Percentiles rank a stretch among this genome's conserved stretches.
These are phyloP conservation scores for Micronycteris hirsuta DNA, from an alignment of 2,113 vertebrate species.

Conservation along the genomic window DNA sequence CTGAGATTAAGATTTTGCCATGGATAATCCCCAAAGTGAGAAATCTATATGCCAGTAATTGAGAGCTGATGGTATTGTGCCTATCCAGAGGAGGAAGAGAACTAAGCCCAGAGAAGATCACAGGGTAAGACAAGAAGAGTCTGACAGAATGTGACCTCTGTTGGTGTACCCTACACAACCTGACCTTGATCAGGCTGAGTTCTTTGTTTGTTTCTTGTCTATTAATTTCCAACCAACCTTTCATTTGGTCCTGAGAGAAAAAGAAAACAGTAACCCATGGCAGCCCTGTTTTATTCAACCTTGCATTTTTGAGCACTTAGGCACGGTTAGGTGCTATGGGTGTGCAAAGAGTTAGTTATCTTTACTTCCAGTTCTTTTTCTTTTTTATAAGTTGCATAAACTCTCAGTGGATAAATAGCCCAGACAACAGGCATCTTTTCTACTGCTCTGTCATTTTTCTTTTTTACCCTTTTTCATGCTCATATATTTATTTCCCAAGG, in stretches of 20 bases:
- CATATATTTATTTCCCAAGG: neutral
- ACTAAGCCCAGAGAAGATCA: neutral
- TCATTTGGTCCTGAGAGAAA: neutral
- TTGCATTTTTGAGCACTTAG: neutral
- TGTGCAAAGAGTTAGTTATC: neutral
- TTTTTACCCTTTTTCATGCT: neutral
- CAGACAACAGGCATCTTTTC: neutral
- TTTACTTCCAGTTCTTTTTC: neutral
- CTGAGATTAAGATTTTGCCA: constrained; percentile 57
- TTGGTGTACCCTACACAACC: neutral
- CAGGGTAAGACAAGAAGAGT: neutral
- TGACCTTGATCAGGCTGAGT: neutral
- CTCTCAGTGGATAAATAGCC: neutral
- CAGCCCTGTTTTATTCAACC: neutral
- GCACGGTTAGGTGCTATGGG: rapidly evolving
- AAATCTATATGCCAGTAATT: neutral
- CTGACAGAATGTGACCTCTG: neutral
- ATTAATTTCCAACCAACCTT: neutral
- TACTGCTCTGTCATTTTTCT: rapidly evolving
- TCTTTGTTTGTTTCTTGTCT: neutral
- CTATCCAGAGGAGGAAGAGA: neutral
- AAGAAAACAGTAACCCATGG: neutral
- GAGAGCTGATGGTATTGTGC: neutral
- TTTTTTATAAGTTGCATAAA: neutral
- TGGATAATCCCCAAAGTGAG: constrained; percentile 27